Percentiles rank a stretch among this genome's conserved stretches.
phyloP scores from a whole-genome alignment of 2,113 vertebrate genomes.

The Drymodes brunneopygia region DNA sequence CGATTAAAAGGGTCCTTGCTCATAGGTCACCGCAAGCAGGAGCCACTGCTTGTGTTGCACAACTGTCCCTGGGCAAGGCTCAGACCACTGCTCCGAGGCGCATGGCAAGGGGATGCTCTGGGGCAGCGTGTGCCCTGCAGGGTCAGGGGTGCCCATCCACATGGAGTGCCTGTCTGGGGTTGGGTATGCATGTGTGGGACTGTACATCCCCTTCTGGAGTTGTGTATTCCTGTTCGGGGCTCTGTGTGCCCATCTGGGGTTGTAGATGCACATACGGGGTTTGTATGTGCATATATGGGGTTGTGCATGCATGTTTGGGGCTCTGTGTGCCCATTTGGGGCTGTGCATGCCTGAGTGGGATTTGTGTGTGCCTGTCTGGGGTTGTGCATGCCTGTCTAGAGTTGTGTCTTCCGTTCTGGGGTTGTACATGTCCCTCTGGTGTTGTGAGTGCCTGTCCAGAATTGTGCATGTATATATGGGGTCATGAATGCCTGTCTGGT shows the following conservation, averaged over 20 bases:
- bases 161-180: not conserved
- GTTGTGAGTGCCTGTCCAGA: not conserved
- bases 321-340: not conserved
- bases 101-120: not conserved
- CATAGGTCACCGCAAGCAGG: slow-evolving; percentile 52
- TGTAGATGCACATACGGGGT: not conserved
- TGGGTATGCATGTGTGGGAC: not conserved
- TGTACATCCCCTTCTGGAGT: fast-evolving
- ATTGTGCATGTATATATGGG: fast-evolving
- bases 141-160: fast-evolving
- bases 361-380: fast-evolving
- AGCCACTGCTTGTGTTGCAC: not conserved
- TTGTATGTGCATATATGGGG: fast-evolving
- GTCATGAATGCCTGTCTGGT: not conserved
- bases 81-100: fast-evolving
- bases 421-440: not conserved
- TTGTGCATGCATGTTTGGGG: not conserved
- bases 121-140: fast-evolving
- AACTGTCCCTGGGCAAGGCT: not conserved
- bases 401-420: not conserved
- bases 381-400: not conserved
- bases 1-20: slow-evolving; percentile 68
- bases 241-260: fast-evolving
- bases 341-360: fast-evolving
- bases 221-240: fast-evolving